Evolutionary conservation across 2,888 invertebrate species (phyloP).

Genomic region (Chromoteleia sp.): DNA sequence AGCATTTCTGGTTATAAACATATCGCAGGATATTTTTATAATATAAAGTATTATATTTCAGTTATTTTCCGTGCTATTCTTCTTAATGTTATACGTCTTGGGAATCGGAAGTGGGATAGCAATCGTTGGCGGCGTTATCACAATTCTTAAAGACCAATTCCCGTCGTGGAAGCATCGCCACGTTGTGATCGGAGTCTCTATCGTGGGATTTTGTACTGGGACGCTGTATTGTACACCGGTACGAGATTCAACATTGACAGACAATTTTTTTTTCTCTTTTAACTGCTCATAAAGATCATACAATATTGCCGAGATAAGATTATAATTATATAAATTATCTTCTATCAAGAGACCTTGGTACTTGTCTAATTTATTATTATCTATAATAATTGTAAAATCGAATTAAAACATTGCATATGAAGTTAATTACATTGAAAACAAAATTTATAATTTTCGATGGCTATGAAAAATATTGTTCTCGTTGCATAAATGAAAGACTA

Average conservation of each 20-base stretch:
- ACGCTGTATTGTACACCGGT: slow-evolving; percentile 85
- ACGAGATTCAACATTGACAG: slow-evolving; percentile 60
- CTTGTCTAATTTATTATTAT: not conserved
- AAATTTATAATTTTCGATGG: too few species aligned
- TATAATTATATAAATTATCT: slow-evolving; percentile 82
- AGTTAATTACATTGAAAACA: too few species aligned
- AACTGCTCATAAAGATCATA: slow-evolving; percentile 25
- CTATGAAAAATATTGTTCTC: too few species aligned
- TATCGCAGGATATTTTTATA: not conserved
- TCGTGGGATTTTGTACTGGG: slow-evolving; percentile 83
- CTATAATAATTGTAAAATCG: not conserved
- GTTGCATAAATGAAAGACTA: too few species aligned
- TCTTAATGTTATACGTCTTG: slow-evolving; percentile 86
- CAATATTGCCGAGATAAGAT: slow-evolving; percentile 33
- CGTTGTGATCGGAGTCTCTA: slow-evolving; percentile 81
- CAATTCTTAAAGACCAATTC: slow-evolving; percentile 85
- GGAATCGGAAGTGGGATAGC: slow-evolving; percentile 86
- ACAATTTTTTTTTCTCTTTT: slow-evolving; percentile 30
- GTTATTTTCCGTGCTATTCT: slow-evolving; percentile 86
- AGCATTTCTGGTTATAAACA: too few species aligned
- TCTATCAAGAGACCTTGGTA: slow-evolving; percentile 81
- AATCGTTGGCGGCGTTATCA: slow-evolving; percentile 83
- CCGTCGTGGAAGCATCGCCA: slow-evolving; percentile 83
- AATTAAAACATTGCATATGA: too few species aligned
- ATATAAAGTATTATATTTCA: slow-evolving; percentile 72